phyloP scores from a whole-genome alignment of 2,888 invertebrate species.

The Eurytoma adleriae region DNA sequence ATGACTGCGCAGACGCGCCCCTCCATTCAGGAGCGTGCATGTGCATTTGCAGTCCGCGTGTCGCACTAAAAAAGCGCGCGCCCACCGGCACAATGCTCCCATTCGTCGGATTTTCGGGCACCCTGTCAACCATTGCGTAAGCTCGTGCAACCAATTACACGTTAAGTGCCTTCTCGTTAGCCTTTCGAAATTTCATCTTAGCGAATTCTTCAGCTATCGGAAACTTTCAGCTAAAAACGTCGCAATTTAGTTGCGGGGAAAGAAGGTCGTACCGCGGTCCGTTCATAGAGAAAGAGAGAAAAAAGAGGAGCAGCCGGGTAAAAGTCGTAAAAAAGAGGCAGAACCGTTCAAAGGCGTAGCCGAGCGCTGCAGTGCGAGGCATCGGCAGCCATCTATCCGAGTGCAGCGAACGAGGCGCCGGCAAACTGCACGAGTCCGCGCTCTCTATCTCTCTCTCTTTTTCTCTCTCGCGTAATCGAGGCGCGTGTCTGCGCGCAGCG shows the following conservation, averaged over 20 bases:
- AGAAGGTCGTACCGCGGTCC: not conserved
- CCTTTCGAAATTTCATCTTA: too few species aligned
- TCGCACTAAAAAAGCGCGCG: constrained; percentile 50
- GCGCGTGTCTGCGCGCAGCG: constrained; percentile 1
- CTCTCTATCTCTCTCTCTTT: not conserved
- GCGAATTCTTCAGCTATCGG: too few species aligned
- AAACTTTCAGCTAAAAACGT: too few species aligned
- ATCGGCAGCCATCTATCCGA: constrained; percentile 22
- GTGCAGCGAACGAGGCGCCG: constrained; percentile 5
- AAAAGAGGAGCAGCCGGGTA: not conserved
- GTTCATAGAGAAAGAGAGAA: not conserved
- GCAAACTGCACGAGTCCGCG: not conserved
- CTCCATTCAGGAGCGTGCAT: constrained; percentile 59
- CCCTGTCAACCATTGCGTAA: not conserved
- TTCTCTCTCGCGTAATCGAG: constrained; percentile 5
- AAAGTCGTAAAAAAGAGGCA: not conserved
- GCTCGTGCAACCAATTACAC: not conserved
- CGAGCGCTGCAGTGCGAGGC: constrained; percentile 12
- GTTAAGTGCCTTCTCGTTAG: not conserved
- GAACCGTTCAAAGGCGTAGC: constrained; percentile 10
- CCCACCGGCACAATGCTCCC: constrained; percentile 32
- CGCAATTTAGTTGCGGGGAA: too few species aligned
- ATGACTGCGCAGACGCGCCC: constrained; percentile 60
- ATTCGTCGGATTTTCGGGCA: not conserved
- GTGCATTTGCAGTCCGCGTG: constrained; percentile 58